Base-by-base conservation (phyloP, 2,113 vertebrate species). In the Brienomyrus brachyistius region DNA sequence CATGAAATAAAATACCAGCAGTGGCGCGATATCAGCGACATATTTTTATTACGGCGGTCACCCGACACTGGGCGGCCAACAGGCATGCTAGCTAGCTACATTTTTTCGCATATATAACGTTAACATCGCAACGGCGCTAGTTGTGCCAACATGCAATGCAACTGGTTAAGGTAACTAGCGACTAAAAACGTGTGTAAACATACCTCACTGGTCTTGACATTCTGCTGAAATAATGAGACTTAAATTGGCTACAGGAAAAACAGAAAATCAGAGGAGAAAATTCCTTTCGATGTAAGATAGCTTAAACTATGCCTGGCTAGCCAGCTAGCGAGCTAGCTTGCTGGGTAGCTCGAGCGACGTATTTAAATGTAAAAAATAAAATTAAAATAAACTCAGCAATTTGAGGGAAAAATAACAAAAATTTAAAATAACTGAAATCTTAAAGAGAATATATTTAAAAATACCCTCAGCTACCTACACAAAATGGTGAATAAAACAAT, bases 191-290 rank as follows among this genome's bases (percentile, higher is more conserved):
- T 27, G 23, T 40, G 35, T n/a, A 27, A 86, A 90, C 93, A 17
- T 90, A 93, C 93, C 93, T 92, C 27, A 91, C 91, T 89, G 93
- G 93, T 85, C 93, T 91, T 45, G 93, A 91, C 93, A 93, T 93
- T 88, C 21, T 92, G 90, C 88, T 56, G 88, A 54, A 66, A 62
- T 1, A 51, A 27, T 23, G 77, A 52, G 51, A 70, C 51, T 52
- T 40, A 56, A 40, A 54, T 31, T 35, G 35, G 85, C 54, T 88
- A 59, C 83, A 35, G 59, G 54, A 62, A 83, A 88, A 88, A 83
- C 27, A 51, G 27, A 90, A 85, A 88, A 86, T 47, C 47, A 62
- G 74, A 88, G 52, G 11, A 48, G 15, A 50, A 90, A 89, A 89
- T 86, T 51, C 80, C 80, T 45, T 70, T 88, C 87, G 77, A 17